Evolutionary conservation across 2,113 vertebrate species (phyloP).

Genomic region (Zosterops borbonicus): DNA sequence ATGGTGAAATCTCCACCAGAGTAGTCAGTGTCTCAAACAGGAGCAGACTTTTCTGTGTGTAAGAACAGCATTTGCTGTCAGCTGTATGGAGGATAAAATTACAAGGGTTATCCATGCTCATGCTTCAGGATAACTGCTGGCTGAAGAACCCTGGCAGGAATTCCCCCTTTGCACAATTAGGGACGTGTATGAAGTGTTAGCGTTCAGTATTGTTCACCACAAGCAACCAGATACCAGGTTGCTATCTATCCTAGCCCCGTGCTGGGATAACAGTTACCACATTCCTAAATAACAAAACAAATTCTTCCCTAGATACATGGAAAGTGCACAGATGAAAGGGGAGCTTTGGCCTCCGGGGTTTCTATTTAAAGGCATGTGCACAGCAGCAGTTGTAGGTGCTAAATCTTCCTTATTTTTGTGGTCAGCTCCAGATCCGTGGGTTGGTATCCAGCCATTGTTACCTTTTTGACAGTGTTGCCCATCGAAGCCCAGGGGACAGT

Average conservation of each 20-base stretch:
- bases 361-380: not conserved
- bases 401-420: not conserved
- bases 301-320: not conserved
- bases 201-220: not conserved
- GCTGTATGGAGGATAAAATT: not conserved
- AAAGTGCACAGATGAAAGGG: not conserved
- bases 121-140: not conserved
- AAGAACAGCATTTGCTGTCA: not conserved
- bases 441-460: slow-evolving; percentile 45
- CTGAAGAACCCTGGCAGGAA: not conserved
- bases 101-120: not conserved
- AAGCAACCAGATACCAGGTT: not conserved
- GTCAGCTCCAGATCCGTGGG: not conserved
- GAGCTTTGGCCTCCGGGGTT: not conserved
- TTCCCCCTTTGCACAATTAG: not conserved
- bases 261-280: not conserved
- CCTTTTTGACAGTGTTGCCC: slow-evolving; percentile 94
- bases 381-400: not conserved
- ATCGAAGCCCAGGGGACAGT: slow-evolving; percentile 91
- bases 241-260: not conserved
- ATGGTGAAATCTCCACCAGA: not conserved
- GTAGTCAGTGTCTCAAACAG: not conserved
- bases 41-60: not conserved
- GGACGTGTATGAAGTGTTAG: not conserved
- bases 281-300: not conserved